phyloP scores from a whole-genome alignment of 2,113 vertebrate species.

The Orycteropus afer region DNA sequence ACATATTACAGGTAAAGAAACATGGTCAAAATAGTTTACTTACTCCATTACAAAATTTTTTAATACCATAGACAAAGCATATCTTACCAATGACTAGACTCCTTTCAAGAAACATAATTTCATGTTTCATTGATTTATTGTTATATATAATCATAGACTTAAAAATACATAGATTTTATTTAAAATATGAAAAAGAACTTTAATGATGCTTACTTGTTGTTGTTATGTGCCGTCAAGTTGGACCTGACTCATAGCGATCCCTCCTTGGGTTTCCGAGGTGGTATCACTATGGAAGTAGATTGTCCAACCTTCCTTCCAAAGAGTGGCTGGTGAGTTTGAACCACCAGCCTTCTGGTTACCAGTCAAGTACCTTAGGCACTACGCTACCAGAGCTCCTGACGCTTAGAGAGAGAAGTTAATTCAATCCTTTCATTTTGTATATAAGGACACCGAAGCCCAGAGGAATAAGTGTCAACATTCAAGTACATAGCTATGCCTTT shows the following conservation, averaged over 20 bases:
- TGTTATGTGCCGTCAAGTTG: no score
- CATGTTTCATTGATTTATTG: neutral
- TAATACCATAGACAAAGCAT: neutral
- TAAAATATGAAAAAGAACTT: constrained; percentile 11
- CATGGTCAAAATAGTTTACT: neutral
- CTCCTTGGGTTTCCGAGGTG: no score
- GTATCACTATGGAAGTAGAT: no score
- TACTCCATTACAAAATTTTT: neutral
- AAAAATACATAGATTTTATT: neutral
- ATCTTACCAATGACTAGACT: neutral
- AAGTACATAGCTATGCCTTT: neutral
- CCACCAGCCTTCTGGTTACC: no score
- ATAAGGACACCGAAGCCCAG: neutral
- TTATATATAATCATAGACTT: neutral
- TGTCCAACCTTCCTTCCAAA: no score
- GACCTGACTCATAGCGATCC: no score
- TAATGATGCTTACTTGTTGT: neutral
- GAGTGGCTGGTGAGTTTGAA: no score
- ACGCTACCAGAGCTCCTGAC: no score
- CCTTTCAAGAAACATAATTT: neutral
- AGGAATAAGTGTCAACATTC: neutral
- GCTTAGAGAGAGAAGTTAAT: no score
- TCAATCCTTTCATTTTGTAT: neutral
- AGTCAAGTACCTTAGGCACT: no score
- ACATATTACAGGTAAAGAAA: neutral